Evolutionary conservation across 2,888 invertebrate species (phyloP), one percentile per base, ranked within the genome.

Genomic region (Tanytarsus gracilentus): DNA sequence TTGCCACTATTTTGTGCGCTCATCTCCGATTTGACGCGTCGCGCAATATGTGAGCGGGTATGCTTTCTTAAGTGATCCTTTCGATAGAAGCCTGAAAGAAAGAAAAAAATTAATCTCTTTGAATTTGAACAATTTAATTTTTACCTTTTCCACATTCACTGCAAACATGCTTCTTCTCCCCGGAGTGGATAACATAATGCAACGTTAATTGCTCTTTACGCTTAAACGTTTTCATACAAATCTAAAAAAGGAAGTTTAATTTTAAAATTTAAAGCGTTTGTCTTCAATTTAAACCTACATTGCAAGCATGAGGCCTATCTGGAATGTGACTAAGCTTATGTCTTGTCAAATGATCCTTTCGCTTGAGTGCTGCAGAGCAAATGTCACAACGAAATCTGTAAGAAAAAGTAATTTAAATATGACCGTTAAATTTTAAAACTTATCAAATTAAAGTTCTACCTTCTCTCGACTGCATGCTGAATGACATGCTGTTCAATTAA

Each of bases 251-350:
- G 21, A 61, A 29, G 4, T 27, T n/a, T 11, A 33, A 25, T 61
- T 52, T 21, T 2, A 49, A n/a, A 29, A 27, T 18, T 2, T 1
- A 29, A 14, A 14, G 29, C 23, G 4, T 50, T 16, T 8, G 4
- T 30, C 16, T 30, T 50, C 26, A 21, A n/a, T 1, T 44, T 16
- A 9, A 26, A 68, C 71, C 71, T 66, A 74, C 88, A 62, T 88
- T 85, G 76, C 91, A 91, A 9, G 88, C 88, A 74, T 88, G 90
- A 60, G 91, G 91, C 66, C 90, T 78, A 72, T 90, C 91, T 0
- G 90, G 89, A 77, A 89, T 90, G 75, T 91, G 90, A 55, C 88
- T 87, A 69, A 89, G 84, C 72, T 90, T 90, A 75, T 91, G 91
- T 11, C 90, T 79, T 3, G 89, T 89, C 66, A 90, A 75, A 70